A percentile compares a stretch with the other conserved stretches of the same genome.
phyloP scores from a whole-genome alignment of 2,797 vertebrate genomes.

The Phalanger gymnotis region DNA sequence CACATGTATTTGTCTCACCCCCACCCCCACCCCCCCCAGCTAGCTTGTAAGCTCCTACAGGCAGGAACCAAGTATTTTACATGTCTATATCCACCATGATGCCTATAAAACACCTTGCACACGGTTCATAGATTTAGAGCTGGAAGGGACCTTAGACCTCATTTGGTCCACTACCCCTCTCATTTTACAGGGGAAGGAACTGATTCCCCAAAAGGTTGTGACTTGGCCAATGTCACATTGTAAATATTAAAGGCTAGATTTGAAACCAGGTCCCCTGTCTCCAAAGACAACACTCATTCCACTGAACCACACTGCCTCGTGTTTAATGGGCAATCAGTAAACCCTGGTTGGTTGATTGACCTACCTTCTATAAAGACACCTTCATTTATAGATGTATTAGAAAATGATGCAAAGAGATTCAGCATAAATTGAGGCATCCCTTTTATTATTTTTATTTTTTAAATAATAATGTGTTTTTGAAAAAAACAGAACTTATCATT shows the following conservation, averaged over 20 bases:
- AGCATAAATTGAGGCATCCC: neutral
- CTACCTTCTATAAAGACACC: conserved; percentile 18
- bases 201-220: neutral
- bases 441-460: neutral
- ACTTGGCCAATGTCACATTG: neutral
- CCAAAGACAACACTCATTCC: neutral
- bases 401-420: conserved; percentile 26
- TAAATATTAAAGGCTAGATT: neutral
- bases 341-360: neutral
- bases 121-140: too few relatives aligned
- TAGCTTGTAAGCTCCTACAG: neutral
- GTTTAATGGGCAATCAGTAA: conserved; percentile 43
- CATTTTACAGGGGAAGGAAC: neutral
- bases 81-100: neutral
- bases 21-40: too few relatives aligned
- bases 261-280: neutral
- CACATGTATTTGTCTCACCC: neutral
- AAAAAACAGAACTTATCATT: conserved; percentile 56
- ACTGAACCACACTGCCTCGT: neutral
- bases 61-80: neutral
- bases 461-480: conserved; percentile 61
- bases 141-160: too few relatives aligned
- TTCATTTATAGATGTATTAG: conserved; percentile 23
- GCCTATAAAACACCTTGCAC: neutral
- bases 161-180: neutral